A percentile compares a stretch with the other conserved stretches of the same genome.
Conservation (phyloP, 2,797 vertebrate species). For the Botia kubotai region DNA sequence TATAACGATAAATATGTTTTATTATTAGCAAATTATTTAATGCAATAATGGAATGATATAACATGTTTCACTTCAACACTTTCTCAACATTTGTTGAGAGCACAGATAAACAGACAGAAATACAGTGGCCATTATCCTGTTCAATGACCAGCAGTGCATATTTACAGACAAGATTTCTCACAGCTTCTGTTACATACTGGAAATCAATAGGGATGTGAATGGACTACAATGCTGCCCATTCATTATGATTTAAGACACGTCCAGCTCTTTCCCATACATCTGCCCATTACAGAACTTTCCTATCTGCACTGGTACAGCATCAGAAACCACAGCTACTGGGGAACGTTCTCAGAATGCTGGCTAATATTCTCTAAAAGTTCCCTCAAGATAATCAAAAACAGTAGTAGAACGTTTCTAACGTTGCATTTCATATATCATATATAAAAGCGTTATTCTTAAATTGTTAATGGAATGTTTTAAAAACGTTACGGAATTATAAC, state of each 20-base stretch:
- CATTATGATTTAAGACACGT: not conserved
- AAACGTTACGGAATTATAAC: too few species aligned
- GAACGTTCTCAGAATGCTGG: too few species aligned
- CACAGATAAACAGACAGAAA: not conserved
- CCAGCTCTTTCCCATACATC: not conserved
- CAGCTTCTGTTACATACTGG: not conserved
- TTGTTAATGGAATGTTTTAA: too few species aligned
- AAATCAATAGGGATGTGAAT: not conserved
- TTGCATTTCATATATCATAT: too few species aligned
- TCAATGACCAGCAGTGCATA: not conserved
- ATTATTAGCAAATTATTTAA: not conserved
- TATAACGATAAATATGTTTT: not conserved
- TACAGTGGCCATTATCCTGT: not conserved
- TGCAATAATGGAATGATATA: too few species aligned
- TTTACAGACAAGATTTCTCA: not conserved
- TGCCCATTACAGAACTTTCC: not conserved
- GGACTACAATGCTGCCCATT: not conserved
- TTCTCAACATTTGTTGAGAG: not conserved
- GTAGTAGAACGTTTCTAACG: too few species aligned
- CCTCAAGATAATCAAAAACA: too few species aligned
- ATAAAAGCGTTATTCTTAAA: too few species aligned
- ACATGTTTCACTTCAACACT: too few species aligned
- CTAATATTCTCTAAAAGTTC: too few species aligned
- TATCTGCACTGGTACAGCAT: not conserved
- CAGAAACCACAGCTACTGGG: too few species aligned